A percentile compares a stretch with the other conserved stretches of the same genome.
Conservation (phyloP, 2,888 invertebrate genomes). For the Andrena bicolor region DNA sequence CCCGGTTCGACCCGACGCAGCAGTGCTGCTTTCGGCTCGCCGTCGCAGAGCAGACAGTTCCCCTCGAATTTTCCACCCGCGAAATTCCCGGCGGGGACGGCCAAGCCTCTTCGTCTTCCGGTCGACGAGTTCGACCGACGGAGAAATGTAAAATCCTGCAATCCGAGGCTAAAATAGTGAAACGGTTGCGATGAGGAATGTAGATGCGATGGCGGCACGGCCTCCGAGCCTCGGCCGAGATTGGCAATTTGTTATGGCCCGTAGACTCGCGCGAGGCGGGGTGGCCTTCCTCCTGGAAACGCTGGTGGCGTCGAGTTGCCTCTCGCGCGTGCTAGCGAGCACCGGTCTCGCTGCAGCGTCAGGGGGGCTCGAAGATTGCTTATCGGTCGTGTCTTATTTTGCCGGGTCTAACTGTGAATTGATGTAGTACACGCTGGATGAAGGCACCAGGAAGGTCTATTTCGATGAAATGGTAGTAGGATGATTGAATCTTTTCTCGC, state of each 20-base stretch:
- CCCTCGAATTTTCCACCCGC: background rate
- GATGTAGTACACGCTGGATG: no score
- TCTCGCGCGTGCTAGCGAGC: background rate
- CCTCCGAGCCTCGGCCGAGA: slow-evolving; percentile 68
- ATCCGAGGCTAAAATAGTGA: slow-evolving; percentile 65
- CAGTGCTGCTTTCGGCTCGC: background rate
- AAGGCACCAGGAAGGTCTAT: no score
- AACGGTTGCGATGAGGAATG: slow-evolving; percentile 70
- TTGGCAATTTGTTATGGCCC: slow-evolving; percentile 78
- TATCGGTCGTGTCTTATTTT: background rate
- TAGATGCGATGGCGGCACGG: slow-evolving; percentile 64
- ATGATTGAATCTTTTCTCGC: background rate
- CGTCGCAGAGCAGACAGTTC: background rate
- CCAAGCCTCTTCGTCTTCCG: slow-evolving; percentile 5
- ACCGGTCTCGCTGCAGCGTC: background rate
- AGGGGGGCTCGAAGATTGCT: background rate
- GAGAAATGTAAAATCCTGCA: slow-evolving; percentile 61
- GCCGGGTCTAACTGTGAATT: no score
- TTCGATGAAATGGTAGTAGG: no score
- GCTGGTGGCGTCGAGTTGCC: background rate
- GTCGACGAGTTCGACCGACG: slow-evolving; percentile 22
- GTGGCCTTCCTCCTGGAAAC: slow-evolving; percentile 26
- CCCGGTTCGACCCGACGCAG: background rate
- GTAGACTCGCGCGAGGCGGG: slow-evolving; percentile 42
- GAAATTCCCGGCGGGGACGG: slow-evolving; percentile 7